phyloP scores from a whole-genome alignment of 2,113 vertebrate genomes.

The Rhea americana region DNA sequence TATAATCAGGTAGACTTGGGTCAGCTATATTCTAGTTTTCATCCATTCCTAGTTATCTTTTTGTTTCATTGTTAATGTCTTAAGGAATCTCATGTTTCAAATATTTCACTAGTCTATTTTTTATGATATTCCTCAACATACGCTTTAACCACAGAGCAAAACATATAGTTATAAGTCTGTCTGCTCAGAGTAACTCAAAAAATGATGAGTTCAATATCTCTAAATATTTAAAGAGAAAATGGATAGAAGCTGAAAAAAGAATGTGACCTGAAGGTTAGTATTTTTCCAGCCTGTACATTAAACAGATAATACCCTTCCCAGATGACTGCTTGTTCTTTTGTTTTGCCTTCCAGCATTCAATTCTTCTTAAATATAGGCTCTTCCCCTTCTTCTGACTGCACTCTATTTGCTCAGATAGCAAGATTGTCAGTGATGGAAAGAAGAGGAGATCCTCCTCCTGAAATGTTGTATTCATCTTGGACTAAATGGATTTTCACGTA shows the following conservation, averaged over 20 bases:
- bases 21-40: neutral
- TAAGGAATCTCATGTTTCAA: neutral
- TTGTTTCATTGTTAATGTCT: neutral
- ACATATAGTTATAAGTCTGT: neutral
- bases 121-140: neutral
- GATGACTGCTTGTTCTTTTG: neutral
- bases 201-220: neutral
- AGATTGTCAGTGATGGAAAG: neutral
- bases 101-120: neutral
- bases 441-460: neutral
- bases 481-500: neutral
- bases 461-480: neutral
- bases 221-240: slow-evolving; percentile 10
- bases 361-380: neutral
- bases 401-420: neutral
- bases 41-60: neutral
- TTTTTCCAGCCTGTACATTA: neutral
- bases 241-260: neutral
- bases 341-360: neutral
- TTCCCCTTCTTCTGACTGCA: neutral
- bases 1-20: neutral
- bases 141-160: neutral
- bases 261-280: neutral
- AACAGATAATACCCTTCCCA: neutral
- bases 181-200: neutral